Evolutionary conservation across 30 jellyfish, hydroid and myxozoan genomes (phyloP).

Genomic region (Mastigias papua): DNA sequence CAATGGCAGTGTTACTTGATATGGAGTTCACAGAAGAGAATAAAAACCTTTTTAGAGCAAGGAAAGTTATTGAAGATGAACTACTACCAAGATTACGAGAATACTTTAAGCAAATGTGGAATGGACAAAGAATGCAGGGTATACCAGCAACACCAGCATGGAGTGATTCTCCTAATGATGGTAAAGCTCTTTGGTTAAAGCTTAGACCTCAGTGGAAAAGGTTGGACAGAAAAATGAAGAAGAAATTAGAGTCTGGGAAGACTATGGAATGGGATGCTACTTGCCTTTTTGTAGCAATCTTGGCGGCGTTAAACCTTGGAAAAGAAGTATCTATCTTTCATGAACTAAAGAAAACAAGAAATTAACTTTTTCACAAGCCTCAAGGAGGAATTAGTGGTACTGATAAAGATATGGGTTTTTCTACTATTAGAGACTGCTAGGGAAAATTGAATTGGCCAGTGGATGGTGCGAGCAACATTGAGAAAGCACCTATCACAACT

Average conservation of each 20-base stretch:
- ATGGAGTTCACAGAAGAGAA: constrained; percentile 19
- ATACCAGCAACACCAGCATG: background rate
- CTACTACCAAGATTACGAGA: background rate
- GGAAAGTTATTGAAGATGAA: constrained; percentile 24
- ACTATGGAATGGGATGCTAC: constrained; percentile 19
- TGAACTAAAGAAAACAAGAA: background rate
- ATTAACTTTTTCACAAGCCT: background rate
- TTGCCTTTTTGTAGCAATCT: background rate
- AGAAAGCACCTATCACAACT: background rate
- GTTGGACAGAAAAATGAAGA: background rate
- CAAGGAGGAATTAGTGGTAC: background rate
- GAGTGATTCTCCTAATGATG: constrained; percentile 27
- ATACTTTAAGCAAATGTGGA: constrained; percentile 21
- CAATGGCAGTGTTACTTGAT: background rate
- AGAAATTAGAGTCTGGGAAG: constrained; percentile 3
- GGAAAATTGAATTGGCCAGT: background rate
- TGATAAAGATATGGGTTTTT: background rate
- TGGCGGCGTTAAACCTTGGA: background rate
- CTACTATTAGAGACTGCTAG: background rate
- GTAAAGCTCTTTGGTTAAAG: background rate
- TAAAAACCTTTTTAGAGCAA: constrained; percentile 13
- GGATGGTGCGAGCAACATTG: background rate
- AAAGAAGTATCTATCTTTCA: background rate
- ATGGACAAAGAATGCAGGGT: background rate
- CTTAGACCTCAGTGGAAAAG: background rate